These are phyloP conservation scores for Eledona agricola DNA, from an alignment of 2,888 invertebrate species.

Conservation along the genomic window DNA sequence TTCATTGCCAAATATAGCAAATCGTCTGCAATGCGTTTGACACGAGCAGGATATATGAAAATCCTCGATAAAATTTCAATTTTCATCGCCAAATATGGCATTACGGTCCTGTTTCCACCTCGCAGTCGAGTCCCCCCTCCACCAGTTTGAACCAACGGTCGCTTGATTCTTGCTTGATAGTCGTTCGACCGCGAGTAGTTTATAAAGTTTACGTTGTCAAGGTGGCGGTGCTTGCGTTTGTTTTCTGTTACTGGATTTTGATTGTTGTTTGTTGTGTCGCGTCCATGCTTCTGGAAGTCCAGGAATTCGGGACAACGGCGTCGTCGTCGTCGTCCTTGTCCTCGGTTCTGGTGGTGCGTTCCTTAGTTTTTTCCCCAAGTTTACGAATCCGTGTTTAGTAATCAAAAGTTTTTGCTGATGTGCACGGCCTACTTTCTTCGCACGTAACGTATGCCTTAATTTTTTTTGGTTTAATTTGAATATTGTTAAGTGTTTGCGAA, in stretches of 20 bases:
- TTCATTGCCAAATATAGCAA: too few relatives aligned
- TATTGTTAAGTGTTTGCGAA: too few relatives aligned
- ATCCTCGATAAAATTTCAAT: too few relatives aligned
- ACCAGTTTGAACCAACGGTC: conserved; percentile 24
- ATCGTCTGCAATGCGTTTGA: too few relatives aligned
- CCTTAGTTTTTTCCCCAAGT: too few relatives aligned
- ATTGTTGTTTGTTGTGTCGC: conserved; percentile 3
- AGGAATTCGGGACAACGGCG: too few relatives aligned
- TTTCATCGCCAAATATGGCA: conserved; percentile 29
- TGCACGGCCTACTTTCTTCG: conserved; percentile 21
- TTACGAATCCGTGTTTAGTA: too few relatives aligned
- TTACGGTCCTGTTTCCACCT: conserved; percentile 33
- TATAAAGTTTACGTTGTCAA: conserved; percentile 35
- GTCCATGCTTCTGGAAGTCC: too few relatives aligned
- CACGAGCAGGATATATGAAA: too few relatives aligned
- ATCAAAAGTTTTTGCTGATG: conserved; percentile 8
- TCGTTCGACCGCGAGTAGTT: conserved; percentile 23
- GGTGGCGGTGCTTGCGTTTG: conserved; percentile 32
- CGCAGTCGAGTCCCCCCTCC: conserved; percentile 30
- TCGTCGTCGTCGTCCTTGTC: too few relatives aligned
- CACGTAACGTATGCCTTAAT: background rate
- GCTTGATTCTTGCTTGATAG: conserved; percentile 37
- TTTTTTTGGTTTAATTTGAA: conserved; percentile 2
- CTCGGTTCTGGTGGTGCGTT: too few relatives aligned
- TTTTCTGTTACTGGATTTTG: conserved; percentile 10